Base-by-base conservation (phyloP, 2,113 vertebrate genomes). In the Cheirogaleus medius region DNA sequence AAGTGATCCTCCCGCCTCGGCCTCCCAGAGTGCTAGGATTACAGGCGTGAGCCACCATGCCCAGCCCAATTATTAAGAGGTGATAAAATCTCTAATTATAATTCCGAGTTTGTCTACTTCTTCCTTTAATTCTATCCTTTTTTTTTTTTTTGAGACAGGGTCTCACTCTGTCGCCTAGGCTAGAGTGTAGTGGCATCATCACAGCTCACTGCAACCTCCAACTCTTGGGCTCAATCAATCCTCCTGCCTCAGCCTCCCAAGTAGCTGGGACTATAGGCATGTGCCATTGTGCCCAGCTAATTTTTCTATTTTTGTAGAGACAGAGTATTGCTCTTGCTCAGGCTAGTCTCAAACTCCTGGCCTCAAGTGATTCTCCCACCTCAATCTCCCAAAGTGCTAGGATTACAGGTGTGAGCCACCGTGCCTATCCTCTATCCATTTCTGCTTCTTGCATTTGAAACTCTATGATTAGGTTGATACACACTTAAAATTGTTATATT, bases 281-380 rank as follows among this genome's bases (percentile, higher is more conserved):
- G 5, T 27, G 0, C 69, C 69, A 42, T 17, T 11, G 37, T 0
- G 2, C 21, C 21, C 1, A 18, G 37, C 2, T 25, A 42, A 10
- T 69, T 37, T 21, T 69, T n/a, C n/a, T 37, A 10, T 69, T 37
- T 69, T 69, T 25, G 37, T 71, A 71, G 69, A 42, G 10, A 71
- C 5, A 25, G 5, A 10, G 37, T 25, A 5, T 71, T 25, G n/a
- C 66, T 37, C 8, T 71, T 39, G 37, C 21, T 37, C 11, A 71
- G 11, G 21, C 37, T 71, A 8, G 5, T 71, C 37, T 71, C 11
- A 8, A 71, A 71, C 11, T 12, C 8, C 4, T 25, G 20, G 23
- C 2, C 69, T 71, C 21, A 25, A n/a, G 11, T 25, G 21, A 71
- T 14, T 11, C 69, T 21, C 69, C 21, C 21, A 13, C 69, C 37